Base-by-base conservation (phyloP, 2,888 invertebrate species). In the Drosophila mettleri region DNA sequence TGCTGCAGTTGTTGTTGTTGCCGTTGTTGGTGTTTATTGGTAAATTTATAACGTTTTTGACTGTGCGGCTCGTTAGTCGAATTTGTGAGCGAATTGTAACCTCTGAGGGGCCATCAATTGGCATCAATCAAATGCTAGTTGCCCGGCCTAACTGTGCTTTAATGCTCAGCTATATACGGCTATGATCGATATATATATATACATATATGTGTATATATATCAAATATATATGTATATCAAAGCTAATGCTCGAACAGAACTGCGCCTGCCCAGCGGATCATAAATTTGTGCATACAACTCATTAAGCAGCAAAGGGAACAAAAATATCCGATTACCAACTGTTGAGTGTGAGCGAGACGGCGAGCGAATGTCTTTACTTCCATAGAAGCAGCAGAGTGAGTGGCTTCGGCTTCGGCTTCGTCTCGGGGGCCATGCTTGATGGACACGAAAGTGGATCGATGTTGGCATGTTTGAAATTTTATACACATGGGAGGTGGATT, bases 261-360 rank as follows among this genome's bases (percentile, higher is more conserved):
- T 88, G 85, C 80, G 87, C 79, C 84, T 87, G 87, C 77, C 78
- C 78, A 89, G 81, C 89, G 81, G 84, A 87, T 84, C 87, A 90
- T 88, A 87, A 89, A 90, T 87, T 90, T 81, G 89, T 89, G 90
- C 88, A 90, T 85, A 76, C 86, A 89, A 86, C 88, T 89, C 89
- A 89, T 89, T 89, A 88, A 81, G 71, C 89, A 89, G 71, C 69
- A 71, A 82, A 78, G 81, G 81, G 78, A 79, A 84, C 82, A 87
- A 88, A 88, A 86, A 76, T 89, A 88, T 89, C 87, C 70, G 76
- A 82, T 89, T 89, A 78, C 85, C 41, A 27, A 43, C 6, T n/a
- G 16, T 9, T 16, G 34, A 29, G 41, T 41, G 20, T 22, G 45
- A 58, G 46, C 45, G 10, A 58, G 46, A 52, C 10, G 24, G 27